Base-by-base conservation (phyloP, 64 coral and sea anemone genomes). In the Astreopora myriophthalma region DNA sequence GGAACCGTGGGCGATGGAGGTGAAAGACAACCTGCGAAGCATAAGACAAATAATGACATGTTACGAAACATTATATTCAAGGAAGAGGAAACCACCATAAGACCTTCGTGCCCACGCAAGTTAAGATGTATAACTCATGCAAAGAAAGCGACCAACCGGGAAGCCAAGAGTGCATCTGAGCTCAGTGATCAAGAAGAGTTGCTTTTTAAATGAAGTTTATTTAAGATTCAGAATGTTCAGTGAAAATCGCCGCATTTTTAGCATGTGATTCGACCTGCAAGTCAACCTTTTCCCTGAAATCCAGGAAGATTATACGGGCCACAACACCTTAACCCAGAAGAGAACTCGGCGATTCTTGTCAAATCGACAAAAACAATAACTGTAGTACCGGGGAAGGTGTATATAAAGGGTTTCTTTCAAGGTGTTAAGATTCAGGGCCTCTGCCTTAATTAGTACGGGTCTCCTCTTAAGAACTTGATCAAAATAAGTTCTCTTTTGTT, bases 1-100 rank as follows among this genome's bases (percentile, higher is more conserved):
- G 79, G 79, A 38, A 83, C 36, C 34, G 55, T 34, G 11, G 79
- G 79, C 1, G 79, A 83, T 37, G 79, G 79, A 0, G 79, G 79
- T 65, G 52, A 57, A 30, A 79, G 25, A 65, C 57, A 83, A 19
- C 79, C 79, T 83, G 33, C 2, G 20, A 38, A 37, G 22, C 49
- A 29, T 14, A 64, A 39, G 28, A 64, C 11, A 66, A 19, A 2
- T n/a, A 48, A 37, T 36, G 10, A 3, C 30, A 82, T 22, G 32
- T 73, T 73, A 6, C 31, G 11, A 73, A 73, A 19, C 22, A 73
- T 73, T 14, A 7, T 6, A 1, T 36, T n/a, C 6, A 17, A 73
- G 34, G 70, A 8, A 73, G 32, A 73, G 70, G 70, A 73, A 73
- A 73, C 70, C 70, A 22, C 70, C n/a, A n/a, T n/a, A 37, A 37